Base-by-base conservation (phyloP, 2,797 vertebrate genomes). In the Sebastes umbrosus region DNA sequence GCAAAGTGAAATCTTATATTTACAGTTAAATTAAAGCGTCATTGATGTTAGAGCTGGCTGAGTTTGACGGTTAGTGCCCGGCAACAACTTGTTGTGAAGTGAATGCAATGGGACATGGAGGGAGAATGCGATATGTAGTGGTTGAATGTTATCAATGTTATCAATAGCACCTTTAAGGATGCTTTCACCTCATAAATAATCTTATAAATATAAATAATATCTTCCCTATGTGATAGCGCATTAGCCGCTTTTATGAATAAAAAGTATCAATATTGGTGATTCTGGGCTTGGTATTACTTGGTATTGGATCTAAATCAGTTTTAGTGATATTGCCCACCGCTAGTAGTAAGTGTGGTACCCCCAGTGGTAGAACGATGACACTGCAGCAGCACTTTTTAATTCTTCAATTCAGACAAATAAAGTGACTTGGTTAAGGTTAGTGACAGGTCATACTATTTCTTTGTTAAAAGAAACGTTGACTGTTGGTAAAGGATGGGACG, bases 11-110 rank as follows among this genome's bases (percentile, higher is more conserved):
- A 46, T 46, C 43, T 46, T 46, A 46, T 46, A 46, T 46, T 46
- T 18, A 46, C 0, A 18, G 43, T 46, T 46, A 18, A 18, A 18
- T 3, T 46, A 46, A 46, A 46, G 43, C 0, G 7, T 46, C 0
- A 18, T 18, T 46, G 43, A 46, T 46, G 43, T 46, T 4, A 8
- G 43, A 46, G 16, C 43, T 16, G 2, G 14, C 14, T 46, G 43
- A 46, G 43, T 46, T 46, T 46, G 43, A 18, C 43, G 16, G 6
- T 46, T 24, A 24, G 22, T 16, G 43, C 16, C 43, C 0, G 43
- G 43, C 43, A 46, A 46, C 43, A 18, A 46, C 43, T 46, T 46
- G 16, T 46, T 46, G 16, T 46, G 16, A 46, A 46, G 43, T 46
- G 43, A 46, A 18, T 46, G 43, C 43, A 46, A 46, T 46, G 43